Percentiles rank a stretch among this genome's conserved stretches.
These are phyloP conservation scores for Diaperis boleti DNA, from an alignment of 2,888 invertebrate genomes.

Conservation along the genomic window DNA sequence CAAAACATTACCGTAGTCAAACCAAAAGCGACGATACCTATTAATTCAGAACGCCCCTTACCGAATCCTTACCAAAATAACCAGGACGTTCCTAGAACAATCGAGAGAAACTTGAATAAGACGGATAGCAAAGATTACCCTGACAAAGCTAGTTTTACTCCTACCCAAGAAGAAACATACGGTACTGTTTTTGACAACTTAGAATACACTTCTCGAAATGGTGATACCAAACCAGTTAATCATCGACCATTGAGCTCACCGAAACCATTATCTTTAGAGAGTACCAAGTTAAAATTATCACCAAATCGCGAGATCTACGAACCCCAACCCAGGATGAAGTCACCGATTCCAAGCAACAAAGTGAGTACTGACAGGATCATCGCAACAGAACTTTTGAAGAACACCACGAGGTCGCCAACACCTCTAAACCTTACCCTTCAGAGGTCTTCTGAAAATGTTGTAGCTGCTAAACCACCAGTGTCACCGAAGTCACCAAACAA, in stretches of 20 bases:
- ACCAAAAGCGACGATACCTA: slow-evolving; percentile 64
- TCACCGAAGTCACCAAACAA: slow-evolving; percentile 44
- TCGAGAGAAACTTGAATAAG: slow-evolving; percentile 43
- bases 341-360: slow-evolving; percentile 62
- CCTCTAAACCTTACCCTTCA: slow-evolving; percentile 37
- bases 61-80: slow-evolving; percentile 62
- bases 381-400: slow-evolving; percentile 62
- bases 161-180: slow-evolving; percentile 56
- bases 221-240: slow-evolving; percentile 32
- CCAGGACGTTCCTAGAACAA: slow-evolving; percentile 45
- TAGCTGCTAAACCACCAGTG: slow-evolving; percentile 48
- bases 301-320: slow-evolving; percentile 61
- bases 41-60: slow-evolving; percentile 62
- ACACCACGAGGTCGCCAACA: slow-evolving; percentile 52
- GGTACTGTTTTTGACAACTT: slow-evolving; percentile 61
- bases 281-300: slow-evolving; percentile 61
- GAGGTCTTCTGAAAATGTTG: slow-evolving; percentile 34
- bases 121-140: slow-evolving; percentile 38
- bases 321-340: slow-evolving; percentile 61
- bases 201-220: slow-evolving; percentile 41
- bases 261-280: slow-evolving; percentile 59
- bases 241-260: slow-evolving; percentile 11
- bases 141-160: slow-evolving; percentile 20
- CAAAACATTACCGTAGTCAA: slow-evolving; percentile 61
- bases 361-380: slow-evolving; percentile 64